Percentiles rank a stretch among this genome's conserved stretches.
Conservation (phyloP, 2,888 invertebrate species). For the Diloba caeruleocephala region DNA sequence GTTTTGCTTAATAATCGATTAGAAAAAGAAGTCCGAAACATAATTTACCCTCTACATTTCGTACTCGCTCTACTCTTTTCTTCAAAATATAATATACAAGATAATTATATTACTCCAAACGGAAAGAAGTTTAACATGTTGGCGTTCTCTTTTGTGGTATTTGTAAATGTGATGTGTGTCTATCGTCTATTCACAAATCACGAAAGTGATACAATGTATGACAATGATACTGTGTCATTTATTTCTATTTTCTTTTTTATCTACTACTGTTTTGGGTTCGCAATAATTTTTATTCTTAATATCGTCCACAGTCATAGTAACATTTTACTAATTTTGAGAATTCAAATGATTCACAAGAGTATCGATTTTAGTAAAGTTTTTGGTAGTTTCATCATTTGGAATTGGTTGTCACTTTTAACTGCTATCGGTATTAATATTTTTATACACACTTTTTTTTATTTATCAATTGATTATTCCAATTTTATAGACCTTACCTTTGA, state of each 20-base stretch:
- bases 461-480: neutral
- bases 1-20: slow-evolving; percentile 15
- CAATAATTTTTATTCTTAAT: slow-evolving; percentile 6
- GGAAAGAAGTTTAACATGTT: slow-evolving; percentile 1
- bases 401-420: slow-evolving; percentile 17
- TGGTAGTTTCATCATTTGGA: slow-evolving; percentile 14
- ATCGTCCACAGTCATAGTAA: slow-evolving; percentile 4
- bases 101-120: slow-evolving; percentile 24
- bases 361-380: slow-evolving; percentile 12
- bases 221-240: neutral
- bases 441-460: neutral
- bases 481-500: no score
- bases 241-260: neutral
- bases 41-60: slow-evolving; percentile 26
- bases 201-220: neutral
- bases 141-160: neutral
- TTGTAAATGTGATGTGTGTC: neutral
- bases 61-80: slow-evolving; percentile 7
- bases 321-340: slow-evolving; percentile 23
- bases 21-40: slow-evolving; percentile 10
- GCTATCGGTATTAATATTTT: neutral
- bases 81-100: slow-evolving; percentile 23
- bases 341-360: slow-evolving; percentile 14
- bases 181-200: neutral
- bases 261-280: neutral